phyloP scores from a whole-genome alignment of 1,140 invertebrate species.

The Plutomurus gul region DNA sequence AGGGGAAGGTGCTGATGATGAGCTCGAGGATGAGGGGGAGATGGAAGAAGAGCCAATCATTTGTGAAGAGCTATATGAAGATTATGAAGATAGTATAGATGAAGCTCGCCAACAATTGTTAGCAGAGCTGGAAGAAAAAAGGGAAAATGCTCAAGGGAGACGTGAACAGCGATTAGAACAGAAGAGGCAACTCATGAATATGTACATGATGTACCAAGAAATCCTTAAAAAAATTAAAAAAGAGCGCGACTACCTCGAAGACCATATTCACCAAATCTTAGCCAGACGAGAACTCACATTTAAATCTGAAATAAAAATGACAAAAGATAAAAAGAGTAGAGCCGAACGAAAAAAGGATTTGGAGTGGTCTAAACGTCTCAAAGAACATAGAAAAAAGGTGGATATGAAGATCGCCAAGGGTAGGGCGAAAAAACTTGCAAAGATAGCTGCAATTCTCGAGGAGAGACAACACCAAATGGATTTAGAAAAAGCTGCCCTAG shows the following conservation, averaged over 20 bases:
- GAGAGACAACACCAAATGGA: not conserved
- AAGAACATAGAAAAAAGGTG: not conserved
- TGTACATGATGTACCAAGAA: conserved; percentile 9
- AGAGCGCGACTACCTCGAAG: not conserved
- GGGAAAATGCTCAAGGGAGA: not conserved
- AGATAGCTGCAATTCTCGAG: not conserved
- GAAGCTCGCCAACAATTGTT: not conserved
- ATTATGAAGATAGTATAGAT: not conserved
- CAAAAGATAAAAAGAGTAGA: conserved; percentile 16
- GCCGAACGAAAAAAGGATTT: conserved; percentile 11
- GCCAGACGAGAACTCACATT: not conserved
- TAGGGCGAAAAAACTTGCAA: conserved; percentile 2
- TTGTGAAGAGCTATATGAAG: not conserved
- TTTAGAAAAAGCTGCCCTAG: not conserved
- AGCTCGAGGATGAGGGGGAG: not conserved
- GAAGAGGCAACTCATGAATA: not conserved
- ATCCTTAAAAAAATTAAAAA: conserved; percentile 13
- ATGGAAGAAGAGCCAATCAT: conserved; percentile 4
- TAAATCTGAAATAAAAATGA: conserved; percentile 13
- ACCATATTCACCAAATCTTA: not conserved
- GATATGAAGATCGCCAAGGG: not conserved
- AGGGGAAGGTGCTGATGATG: not conserved
- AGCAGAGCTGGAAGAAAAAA: not conserved
- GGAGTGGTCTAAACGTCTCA: not conserved
- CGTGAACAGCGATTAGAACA: not conserved